phyloP scores from a whole-genome alignment of 2,113 vertebrate species.

The Piaya cayana region DNA sequence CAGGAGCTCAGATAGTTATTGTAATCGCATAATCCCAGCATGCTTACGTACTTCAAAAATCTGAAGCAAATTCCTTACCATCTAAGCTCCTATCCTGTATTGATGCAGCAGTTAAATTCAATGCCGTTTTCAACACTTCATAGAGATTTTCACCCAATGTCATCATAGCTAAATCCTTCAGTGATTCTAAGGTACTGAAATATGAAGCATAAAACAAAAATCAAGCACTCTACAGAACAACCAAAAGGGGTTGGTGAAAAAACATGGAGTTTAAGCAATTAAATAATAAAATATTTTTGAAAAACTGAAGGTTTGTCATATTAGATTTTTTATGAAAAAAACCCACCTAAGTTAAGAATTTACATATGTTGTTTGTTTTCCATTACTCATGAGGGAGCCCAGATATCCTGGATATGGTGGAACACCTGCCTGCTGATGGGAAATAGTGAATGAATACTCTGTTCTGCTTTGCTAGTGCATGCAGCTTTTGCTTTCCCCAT shows the following conservation, averaged over 20 bases:
- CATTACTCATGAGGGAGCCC: too few relatives aligned
- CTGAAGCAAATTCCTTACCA: neutral
- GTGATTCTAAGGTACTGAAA: slow-evolving; percentile 56
- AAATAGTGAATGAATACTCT: too few relatives aligned
- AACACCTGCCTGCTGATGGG: too few relatives aligned
- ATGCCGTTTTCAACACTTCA: neutral
- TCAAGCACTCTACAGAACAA: neutral
- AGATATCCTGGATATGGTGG: too few relatives aligned
- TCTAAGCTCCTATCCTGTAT: neutral
- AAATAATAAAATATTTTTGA: neutral
- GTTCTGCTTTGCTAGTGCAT: too few relatives aligned
- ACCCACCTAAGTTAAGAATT: too few relatives aligned
- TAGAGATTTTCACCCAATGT: slow-evolving; percentile 12
- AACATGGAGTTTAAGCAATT: neutral
- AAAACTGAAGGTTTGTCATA: neutral
- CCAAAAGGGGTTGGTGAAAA: neutral
- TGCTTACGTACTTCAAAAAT: neutral
- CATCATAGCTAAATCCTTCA: slow-evolving; percentile 46
- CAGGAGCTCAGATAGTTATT: neutral
- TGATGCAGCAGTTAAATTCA: slow-evolving; percentile 42
- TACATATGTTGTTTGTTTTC: too few relatives aligned
- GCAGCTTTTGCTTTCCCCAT: too few relatives aligned
- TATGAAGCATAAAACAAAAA: neutral
- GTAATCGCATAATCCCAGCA: neutral
- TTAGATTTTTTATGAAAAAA: neutral